phyloP scores from a whole-genome alignment of 2,113 vertebrate species.

The Triplophysa siluroides region DNA sequence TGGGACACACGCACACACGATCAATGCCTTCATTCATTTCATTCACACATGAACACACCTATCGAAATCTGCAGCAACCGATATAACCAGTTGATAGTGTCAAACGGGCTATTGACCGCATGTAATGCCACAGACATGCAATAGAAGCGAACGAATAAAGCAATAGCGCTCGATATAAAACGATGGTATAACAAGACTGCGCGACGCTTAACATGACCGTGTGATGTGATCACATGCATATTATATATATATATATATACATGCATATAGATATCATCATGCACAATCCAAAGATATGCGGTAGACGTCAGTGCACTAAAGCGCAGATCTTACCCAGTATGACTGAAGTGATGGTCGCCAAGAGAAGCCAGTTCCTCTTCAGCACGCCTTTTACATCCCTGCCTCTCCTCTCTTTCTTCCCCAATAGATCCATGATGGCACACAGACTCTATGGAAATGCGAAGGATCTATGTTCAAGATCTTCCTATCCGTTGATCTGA shows the following conservation, averaged over 20 bases:
- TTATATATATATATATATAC: not conserved
- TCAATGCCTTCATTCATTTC: slow-evolving; percentile 22
- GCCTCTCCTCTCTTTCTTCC: slow-evolving; percentile 71
- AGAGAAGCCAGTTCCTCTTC: slow-evolving; percentile 87
- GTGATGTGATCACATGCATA: not conserved
- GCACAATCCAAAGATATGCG: not conserved
- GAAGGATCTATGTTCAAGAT: not conserved
- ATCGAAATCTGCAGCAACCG: slow-evolving; percentile 10
- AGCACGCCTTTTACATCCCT: slow-evolving; percentile 74
- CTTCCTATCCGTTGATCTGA: not conserved
- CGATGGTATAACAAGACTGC: too few species aligned
- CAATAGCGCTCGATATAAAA: too few species aligned
- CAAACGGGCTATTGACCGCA: too few species aligned
- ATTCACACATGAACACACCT: slow-evolving; percentile 23
- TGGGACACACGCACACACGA: slow-evolving; percentile 3
- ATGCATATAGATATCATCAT: not conserved
- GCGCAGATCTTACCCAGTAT: slow-evolving; percentile 79
- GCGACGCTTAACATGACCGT: not conserved
- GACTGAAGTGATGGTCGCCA: slow-evolving; percentile 84
- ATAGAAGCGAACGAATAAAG: not conserved
- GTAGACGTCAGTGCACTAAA: not conserved
- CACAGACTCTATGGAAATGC: not conserved
- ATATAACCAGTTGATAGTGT: not conserved
- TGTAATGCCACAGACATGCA: not conserved
- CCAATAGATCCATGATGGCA: slow-evolving; percentile 73